phyloP scores from a whole-genome alignment of 2,113 vertebrate genomes.

The Rhabdornis inornatus region DNA sequence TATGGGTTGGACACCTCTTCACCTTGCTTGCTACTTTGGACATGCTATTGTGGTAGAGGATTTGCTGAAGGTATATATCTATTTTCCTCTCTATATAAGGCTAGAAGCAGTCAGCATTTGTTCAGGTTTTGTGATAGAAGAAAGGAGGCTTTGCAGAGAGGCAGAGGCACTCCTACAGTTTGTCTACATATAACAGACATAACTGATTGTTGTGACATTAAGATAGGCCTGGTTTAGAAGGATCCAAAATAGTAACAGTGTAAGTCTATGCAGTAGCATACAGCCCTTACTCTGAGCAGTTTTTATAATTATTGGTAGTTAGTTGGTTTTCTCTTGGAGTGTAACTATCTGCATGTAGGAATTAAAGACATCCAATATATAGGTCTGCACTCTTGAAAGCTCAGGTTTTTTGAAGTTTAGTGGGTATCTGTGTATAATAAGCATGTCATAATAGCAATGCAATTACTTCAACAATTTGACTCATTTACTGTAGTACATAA shows the following conservation, averaged over 20 bases:
- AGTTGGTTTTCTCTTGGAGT: neutral
- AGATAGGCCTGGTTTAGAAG: neutral
- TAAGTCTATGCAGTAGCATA: neutral
- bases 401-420: neutral
- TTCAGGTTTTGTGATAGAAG: neutral
- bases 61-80: slow-evolving; percentile 82
- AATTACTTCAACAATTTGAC: neutral
- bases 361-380: accelerated
- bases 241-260: neutral
- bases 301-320: neutral
- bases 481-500: neutral
- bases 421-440: neutral
- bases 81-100: neutral
- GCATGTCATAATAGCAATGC: neutral
- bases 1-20: slow-evolving; percentile 88
- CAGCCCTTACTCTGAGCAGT: neutral
- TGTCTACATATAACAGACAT: neutral
- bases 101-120: neutral
- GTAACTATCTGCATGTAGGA: neutral
- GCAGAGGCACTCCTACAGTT: neutral
- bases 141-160: neutral
- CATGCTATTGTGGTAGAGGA: slow-evolving; percentile 83
- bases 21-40: slow-evolving; percentile 88
- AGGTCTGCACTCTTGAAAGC: neutral
- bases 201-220: neutral